phyloP scores from a whole-genome alignment of 2,113 vertebrate genomes.

The Heliornis fulica region DNA sequence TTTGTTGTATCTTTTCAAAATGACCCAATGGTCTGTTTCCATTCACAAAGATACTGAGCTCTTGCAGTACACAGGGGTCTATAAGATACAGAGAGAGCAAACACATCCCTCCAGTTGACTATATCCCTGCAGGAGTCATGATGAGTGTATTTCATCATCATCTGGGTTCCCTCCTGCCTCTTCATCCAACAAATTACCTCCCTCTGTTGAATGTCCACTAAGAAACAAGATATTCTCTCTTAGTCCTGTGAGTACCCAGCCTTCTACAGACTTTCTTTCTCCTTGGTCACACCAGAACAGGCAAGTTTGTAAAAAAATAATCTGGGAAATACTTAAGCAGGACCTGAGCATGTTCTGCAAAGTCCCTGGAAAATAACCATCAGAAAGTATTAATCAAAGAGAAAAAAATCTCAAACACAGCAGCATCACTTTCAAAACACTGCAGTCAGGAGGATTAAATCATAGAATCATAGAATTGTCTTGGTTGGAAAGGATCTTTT shows the following conservation, averaged over 20 bases:
- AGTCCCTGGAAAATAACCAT: neutral
- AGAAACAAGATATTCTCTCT: neutral
- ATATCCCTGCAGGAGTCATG: neutral
- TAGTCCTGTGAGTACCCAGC: neutral
- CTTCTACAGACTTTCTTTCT: neutral
- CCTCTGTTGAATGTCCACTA: neutral
- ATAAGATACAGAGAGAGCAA: accelerated
- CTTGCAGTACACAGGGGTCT: neutral
- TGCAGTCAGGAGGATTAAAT: neutral
- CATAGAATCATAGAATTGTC: too few relatives aligned
- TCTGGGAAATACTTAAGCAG: neutral
- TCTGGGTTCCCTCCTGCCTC: neutral
- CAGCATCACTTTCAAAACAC: neutral
- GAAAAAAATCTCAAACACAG: neutral
- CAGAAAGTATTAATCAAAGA: neutral
- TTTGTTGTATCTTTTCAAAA: neutral
- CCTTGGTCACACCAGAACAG: neutral
- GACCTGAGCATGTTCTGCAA: neutral
- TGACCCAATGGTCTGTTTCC: neutral
- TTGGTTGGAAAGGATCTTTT: too few relatives aligned
- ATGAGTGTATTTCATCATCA: neutral
- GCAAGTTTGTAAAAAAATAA: neutral
- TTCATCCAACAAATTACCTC: neutral
- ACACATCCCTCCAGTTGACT: neutral
- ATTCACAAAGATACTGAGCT: neutral